A percentile compares a stretch with the other conserved stretches of the same genome.
phyloP scores from a whole-genome alignment of 2,888 invertebrate species.

The Keiferia lycopersicella region DNA sequence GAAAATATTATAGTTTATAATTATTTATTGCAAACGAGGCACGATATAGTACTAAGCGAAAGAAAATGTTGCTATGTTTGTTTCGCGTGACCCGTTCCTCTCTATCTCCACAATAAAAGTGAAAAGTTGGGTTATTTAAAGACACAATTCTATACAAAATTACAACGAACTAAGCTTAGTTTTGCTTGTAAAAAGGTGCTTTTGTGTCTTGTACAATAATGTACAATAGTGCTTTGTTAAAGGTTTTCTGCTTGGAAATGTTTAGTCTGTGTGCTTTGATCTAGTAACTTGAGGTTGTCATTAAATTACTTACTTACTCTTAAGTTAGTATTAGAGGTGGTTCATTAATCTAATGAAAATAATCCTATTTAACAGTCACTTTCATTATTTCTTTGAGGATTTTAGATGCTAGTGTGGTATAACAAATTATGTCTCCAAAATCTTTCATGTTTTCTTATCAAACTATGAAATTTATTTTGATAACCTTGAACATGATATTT shows the following conservation, averaged over 20 bases:
- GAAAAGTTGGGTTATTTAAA: constrained; percentile 16
- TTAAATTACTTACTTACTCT: background rate
- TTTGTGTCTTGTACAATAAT: background rate
- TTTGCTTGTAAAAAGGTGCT: constrained; percentile 10
- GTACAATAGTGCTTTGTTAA: constrained; percentile 1
- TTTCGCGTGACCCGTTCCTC: constrained; percentile 13
- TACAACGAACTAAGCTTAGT: background rate
- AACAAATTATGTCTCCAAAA: no score
- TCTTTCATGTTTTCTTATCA: no score
- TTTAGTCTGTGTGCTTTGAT: background rate
- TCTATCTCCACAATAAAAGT: constrained; percentile 19
- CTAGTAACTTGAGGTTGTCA: background rate
- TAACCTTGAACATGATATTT: no score
- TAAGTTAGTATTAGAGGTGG: no score
- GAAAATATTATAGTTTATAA: no score
- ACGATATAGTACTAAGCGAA: background rate
- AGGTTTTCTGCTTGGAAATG: background rate
- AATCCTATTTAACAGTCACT: no score
- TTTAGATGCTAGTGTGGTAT: no score
- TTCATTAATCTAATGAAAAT: no score
- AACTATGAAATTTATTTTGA: no score
- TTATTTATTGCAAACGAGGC: background rate
- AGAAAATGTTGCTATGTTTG: constrained; percentile 13
- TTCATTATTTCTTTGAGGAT: no score
- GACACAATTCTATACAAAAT: constrained; percentile 6